Evolutionary conservation across 2,113 vertebrate species (phyloP).

Genomic region (Tychaedon coryphoeus): DNA sequence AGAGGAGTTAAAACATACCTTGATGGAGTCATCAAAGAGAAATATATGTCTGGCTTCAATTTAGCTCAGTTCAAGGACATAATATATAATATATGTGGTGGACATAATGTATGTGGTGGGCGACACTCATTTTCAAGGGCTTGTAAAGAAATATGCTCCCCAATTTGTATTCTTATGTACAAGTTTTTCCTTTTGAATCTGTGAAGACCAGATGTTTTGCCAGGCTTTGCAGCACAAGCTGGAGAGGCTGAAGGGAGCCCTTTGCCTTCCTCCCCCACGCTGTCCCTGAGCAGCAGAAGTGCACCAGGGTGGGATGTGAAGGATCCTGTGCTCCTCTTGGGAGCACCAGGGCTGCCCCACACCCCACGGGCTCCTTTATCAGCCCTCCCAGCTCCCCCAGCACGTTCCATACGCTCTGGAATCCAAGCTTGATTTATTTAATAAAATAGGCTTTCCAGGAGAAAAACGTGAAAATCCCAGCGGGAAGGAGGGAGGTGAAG

Average conservation of each 20-base stretch:
- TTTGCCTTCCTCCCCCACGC: not conserved
- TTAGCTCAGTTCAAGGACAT: not conserved
- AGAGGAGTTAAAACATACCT: conserved; percentile 3
- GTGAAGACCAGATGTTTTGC: not conserved
- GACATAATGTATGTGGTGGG: not conserved
- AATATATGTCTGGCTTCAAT: conserved; percentile 12
- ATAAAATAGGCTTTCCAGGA: not conserved
- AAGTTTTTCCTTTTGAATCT: not conserved
- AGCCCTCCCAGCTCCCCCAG: not conserved
- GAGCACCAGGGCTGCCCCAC: accelerated
- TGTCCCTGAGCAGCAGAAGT: accelerated
- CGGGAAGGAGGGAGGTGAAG: not conserved
- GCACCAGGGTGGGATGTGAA: not conserved
- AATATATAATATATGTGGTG: not conserved
- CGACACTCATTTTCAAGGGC: not conserved
- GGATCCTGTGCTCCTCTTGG: accelerated
- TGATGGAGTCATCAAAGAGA: conserved; percentile 25
- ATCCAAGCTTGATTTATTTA: not conserved
- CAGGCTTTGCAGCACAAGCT: not conserved
- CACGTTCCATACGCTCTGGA: not conserved
- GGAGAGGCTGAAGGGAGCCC: not conserved
- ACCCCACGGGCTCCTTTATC: not conserved
- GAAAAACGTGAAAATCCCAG: not conserved
- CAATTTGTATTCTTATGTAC: not conserved
- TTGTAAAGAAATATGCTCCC: not conserved